Percentiles rank a stretch among this genome's conserved stretches.
phyloP scores from a whole-genome alignment of 2,797 vertebrate genomes.

The Masticophis lateralis region DNA sequence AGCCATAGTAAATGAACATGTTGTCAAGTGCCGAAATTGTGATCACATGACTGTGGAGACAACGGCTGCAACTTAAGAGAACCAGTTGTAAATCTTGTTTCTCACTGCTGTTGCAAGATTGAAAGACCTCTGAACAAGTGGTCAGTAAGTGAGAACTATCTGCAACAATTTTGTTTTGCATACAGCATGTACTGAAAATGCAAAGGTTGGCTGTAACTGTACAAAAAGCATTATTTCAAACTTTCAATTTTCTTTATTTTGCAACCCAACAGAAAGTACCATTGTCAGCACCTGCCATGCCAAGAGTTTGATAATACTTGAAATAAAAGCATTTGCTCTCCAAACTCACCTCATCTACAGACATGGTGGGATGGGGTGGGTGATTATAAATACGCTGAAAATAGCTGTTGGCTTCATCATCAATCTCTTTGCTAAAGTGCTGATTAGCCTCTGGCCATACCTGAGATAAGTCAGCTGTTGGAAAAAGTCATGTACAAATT shows the following conservation, averaged over 20 bases:
- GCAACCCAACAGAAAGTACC: neutral
- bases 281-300: neutral
- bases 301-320: neutral
- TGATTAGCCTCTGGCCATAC: conserved; percentile 99
- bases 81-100: neutral
- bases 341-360: conserved; percentile 92
- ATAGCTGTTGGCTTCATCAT: conserved; percentile 99
- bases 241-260: conserved; percentile 1
- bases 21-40: neutral
- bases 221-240: neutral
- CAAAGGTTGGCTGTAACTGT: neutral
- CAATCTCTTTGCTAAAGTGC: conserved; percentile 99
- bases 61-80: neutral
- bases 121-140: neutral
- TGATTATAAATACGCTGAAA: conserved; percentile 99
- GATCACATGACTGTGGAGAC: neutral
- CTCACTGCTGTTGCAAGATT: neutral
- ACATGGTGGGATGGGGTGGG: conserved; percentile 98
- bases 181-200: neutral
- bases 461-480: conserved; percentile 97
- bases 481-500: conserved; percentile 11
- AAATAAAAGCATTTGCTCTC: neutral
- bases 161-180: neutral
- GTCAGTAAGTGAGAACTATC: neutral
- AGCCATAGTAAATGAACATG: neutral